Percentiles rank a stretch among this genome's conserved stretches.
These are phyloP conservation scores for Drosophila cognata DNA, from an alignment of 2,888 invertebrate genomes.

Conservation along the genomic window DNA sequence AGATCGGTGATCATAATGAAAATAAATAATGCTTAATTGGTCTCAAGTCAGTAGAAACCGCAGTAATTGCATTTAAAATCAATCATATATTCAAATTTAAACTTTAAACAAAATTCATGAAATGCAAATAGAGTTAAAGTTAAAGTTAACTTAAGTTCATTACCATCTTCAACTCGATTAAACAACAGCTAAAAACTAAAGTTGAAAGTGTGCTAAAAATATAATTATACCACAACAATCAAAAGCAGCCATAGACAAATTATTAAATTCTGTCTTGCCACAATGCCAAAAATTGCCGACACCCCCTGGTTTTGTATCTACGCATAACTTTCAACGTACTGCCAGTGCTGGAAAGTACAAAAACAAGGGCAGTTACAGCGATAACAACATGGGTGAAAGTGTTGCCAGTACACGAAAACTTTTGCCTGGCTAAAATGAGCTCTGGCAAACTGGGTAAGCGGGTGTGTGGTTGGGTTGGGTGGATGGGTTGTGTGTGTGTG, in stretches of 20 bases:
- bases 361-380: slow-evolving; percentile 53
- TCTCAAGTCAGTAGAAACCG: not conserved
- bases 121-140: not conserved
- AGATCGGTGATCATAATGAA: not conserved
- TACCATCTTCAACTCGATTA: not conserved
- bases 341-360: slow-evolving; percentile 35
- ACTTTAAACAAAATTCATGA: not conserved
- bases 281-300: slow-evolving; percentile 28
- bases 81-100: not conserved
- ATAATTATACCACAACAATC: slow-evolving; percentile 60
- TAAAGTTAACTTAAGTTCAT: not conserved
- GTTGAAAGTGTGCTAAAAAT: slow-evolving; percentile 56
- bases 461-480: not conserved
- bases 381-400: slow-evolving; percentile 59
- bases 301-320: slow-evolving; percentile 12
- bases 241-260: slow-evolving; percentile 56
- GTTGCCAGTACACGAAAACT: slow-evolving; percentile 69
- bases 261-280: slow-evolving; percentile 57
- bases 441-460: not conserved
- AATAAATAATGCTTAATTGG: not conserved
- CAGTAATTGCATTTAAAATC: not conserved
- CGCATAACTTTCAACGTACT: slow-evolving; percentile 57
- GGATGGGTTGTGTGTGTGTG: slow-evolving; percentile 7
- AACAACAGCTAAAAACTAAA: slow-evolving; percentile 33
- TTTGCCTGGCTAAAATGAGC: slow-evolving; percentile 43